phyloP scores from a whole-genome alignment of 2,797 vertebrate genomes.

The Hybognathus amarus region DNA sequence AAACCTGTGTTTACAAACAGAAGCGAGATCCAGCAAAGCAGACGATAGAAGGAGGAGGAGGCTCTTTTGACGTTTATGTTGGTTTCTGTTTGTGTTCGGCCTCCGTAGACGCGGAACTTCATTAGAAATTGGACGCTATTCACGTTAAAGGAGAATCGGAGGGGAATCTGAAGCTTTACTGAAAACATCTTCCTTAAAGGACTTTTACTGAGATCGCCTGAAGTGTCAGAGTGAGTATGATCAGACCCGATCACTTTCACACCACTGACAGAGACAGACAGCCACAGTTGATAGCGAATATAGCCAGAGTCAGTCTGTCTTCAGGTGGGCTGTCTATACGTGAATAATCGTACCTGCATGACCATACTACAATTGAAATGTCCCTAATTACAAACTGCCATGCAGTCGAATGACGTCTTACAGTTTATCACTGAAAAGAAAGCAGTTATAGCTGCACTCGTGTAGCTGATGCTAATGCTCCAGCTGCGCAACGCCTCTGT shows the following conservation, averaged over 20 bases:
- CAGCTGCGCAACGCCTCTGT: background rate
- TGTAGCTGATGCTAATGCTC: conserved; percentile 23
- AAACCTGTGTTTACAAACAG: conserved; percentile 22
- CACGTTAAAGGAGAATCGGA: background rate
- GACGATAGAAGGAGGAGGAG: background rate
- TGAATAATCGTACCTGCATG: background rate
- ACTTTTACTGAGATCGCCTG: background rate
- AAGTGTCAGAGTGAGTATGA: conserved; percentile 32
- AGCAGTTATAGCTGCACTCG: background rate
- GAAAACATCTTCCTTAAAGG: background rate
- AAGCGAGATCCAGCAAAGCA: background rate
- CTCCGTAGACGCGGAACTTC: conserved; percentile 49
- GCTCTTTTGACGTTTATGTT: conserved; percentile 9
- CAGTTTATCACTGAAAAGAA: background rate
- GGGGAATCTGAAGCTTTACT: background rate
- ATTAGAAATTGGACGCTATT: background rate
- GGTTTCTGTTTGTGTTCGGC: conserved; percentile 22
- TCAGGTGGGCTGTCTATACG: background rate
- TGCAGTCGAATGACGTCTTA: background rate
- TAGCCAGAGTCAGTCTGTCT: background rate
- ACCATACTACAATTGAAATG: background rate
- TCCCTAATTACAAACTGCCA: background rate
- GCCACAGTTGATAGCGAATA: background rate
- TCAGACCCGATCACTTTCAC: background rate
- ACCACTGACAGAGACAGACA: background rate